These are phyloP conservation scores for Apogon talboti DNA, from an alignment of 2,797 vertebrate species.

Conservation along the genomic window DNA sequence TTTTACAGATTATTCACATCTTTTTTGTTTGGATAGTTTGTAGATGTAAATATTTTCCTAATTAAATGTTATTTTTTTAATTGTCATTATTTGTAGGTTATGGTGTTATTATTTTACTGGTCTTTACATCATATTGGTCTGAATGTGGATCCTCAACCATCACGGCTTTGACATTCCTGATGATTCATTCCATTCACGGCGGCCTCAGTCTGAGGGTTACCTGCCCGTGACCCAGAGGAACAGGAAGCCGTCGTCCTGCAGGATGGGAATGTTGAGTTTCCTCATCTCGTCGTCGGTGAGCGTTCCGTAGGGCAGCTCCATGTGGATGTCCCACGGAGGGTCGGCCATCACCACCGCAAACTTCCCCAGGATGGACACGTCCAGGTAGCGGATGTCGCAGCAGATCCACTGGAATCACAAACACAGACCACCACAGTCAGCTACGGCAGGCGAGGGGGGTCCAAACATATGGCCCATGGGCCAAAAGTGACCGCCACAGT, in stretches of 20 bases:
- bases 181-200: neutral
- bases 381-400: conserved; percentile 94
- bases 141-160: too few relatives aligned
- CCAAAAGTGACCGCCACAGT: too few relatives aligned
- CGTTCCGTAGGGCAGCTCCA: conserved; percentile 96
- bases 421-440: neutral
- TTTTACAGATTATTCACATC: too few relatives aligned
- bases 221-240: conserved; percentile 97
- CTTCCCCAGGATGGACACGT: conserved; percentile 94
- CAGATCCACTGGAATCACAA: conserved; percentile 85
- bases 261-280: conserved; percentile 92
- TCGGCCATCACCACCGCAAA: conserved; percentile 97
- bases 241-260: conserved; percentile 95
- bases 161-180: too few relatives aligned
- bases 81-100: too few relatives aligned
- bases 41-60: too few relatives aligned
- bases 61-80: too few relatives aligned
- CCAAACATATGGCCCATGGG: too few relatives aligned
- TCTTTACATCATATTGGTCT: too few relatives aligned
- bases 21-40: too few relatives aligned
- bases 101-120: too few relatives aligned
- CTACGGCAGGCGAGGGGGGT: too few relatives aligned
- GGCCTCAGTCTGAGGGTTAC: conserved; percentile 71
- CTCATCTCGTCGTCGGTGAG: conserved; percentile 96
- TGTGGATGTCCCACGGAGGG: conserved; percentile 98